phyloP scores from a whole-genome alignment of 2,888 invertebrate species.

The Drosophila prolongata region DNA sequence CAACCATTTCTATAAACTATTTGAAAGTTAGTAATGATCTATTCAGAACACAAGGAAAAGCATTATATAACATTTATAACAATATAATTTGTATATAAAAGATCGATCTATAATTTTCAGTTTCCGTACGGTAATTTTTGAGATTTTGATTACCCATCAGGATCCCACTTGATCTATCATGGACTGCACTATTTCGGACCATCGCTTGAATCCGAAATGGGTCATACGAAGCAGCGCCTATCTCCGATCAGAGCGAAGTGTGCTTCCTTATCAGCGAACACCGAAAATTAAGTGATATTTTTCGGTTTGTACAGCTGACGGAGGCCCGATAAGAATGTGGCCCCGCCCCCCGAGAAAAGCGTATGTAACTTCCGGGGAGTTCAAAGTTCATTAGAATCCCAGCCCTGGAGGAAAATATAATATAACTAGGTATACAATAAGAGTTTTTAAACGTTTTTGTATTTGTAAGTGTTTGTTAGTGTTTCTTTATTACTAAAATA shows the following conservation, averaged over 20 bases:
- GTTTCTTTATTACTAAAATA: too few relatives aligned
- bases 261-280: slow-evolving; percentile 50
- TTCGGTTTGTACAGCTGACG: slow-evolving; percentile 72
- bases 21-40: too few relatives aligned
- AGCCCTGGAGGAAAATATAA: too few relatives aligned
- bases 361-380: slow-evolving; percentile 13
- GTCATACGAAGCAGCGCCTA: slow-evolving; percentile 28
- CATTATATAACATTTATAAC: too few relatives aligned
- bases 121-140: too few relatives aligned
- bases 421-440: too few relatives aligned
- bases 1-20: too few relatives aligned
- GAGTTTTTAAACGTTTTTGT: too few relatives aligned
- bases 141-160: neutral
- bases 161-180: slow-evolving; percentile 2
- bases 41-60: too few relatives aligned
- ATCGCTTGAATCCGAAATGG: slow-evolving; percentile 17
- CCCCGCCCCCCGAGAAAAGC: slow-evolving; percentile 15
- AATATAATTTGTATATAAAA: too few relatives aligned
- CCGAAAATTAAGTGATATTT: slow-evolving; percentile 65
- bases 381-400: neutral
- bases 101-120: too few relatives aligned
- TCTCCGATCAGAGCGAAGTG: slow-evolving; percentile 29
- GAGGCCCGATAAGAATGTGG: slow-evolving; percentile 42
- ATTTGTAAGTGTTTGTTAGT: too few relatives aligned
- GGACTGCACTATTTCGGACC: slow-evolving; percentile 4